A percentile compares a stretch with the other conserved stretches of the same genome.
phyloP scores from a whole-genome alignment of 2,113 vertebrate genomes.

The Amblyornis subalaris region DNA sequence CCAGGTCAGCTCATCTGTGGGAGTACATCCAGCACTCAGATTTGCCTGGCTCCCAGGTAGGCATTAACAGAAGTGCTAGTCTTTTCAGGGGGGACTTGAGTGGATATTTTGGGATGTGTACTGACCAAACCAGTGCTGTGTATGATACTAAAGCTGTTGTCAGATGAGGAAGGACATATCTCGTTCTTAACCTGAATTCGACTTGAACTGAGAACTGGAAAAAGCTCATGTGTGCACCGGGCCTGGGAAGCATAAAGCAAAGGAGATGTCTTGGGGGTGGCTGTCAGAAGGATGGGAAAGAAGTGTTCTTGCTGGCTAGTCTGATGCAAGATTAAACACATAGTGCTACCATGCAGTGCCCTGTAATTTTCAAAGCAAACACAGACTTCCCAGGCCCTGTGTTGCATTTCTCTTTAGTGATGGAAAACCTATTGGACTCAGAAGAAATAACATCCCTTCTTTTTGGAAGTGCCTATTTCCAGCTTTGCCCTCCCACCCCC shows the following conservation, averaged over 20 bases:
- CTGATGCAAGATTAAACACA: background rate
- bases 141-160: background rate
- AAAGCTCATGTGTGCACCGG: background rate
- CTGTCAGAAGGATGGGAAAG: background rate
- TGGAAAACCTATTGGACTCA: background rate
- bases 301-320: background rate
- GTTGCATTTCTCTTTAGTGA: background rate
- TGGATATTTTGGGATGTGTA: background rate
- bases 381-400: background rate
- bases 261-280: background rate
- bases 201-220: background rate
- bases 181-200: background rate
- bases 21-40: background rate
- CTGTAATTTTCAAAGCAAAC: conserved; percentile 36
- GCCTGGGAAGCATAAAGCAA: background rate
- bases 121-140: background rate
- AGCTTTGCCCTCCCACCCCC: background rate
- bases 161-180: background rate
- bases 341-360: background rate
- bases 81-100: background rate
- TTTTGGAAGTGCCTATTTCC: background rate
- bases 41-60: background rate
- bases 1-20: background rate
- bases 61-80: background rate
- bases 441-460: background rate